These are phyloP conservation scores for Notospermus geniculatus DNA, from an alignment of 1,140 invertebrate genomes.

Conservation along the genomic window DNA sequence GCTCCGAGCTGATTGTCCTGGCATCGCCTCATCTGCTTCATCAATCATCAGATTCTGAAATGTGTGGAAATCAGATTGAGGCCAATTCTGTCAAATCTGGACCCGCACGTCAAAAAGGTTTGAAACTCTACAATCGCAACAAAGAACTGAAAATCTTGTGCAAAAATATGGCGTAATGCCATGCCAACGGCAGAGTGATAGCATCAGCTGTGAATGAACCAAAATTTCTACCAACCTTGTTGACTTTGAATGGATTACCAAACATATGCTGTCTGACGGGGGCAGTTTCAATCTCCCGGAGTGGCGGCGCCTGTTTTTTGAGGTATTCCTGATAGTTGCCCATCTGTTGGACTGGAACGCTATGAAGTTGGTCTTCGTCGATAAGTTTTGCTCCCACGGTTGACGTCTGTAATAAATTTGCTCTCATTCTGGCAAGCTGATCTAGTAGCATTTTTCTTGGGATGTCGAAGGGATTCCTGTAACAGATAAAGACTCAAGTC, in stretches of 20 bases:
- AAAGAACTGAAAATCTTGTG: too few species aligned
- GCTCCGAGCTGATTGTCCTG: slow-evolving; percentile 30
- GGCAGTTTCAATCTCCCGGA: slow-evolving; percentile 90
- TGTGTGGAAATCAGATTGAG: background rate
- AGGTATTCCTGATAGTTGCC: slow-evolving; percentile 98
- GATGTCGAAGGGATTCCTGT: slow-evolving; percentile 90
- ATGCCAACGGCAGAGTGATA: too few species aligned
- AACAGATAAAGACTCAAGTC: slow-evolving; percentile 17
- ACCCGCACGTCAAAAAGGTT: too few species aligned
- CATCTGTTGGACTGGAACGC: slow-evolving; percentile 95
- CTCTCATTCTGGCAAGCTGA: slow-evolving; percentile 89
- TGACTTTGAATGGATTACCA: slow-evolving; percentile 97
- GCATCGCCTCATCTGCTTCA: slow-evolving; percentile 49
- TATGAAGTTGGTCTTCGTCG: slow-evolving; percentile 89
- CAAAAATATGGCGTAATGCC: too few species aligned
- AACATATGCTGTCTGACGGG: slow-evolving; percentile 98
- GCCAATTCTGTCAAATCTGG: too few species aligned
- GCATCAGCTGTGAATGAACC: too few species aligned
- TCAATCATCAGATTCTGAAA: slow-evolving; percentile 45
- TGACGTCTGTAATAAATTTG: slow-evolving; percentile 85
- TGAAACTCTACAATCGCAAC: too few species aligned
- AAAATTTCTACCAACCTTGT: slow-evolving; percentile 35
- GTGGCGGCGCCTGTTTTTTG: slow-evolving; percentile 83
- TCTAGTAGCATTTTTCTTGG: slow-evolving; percentile 83
- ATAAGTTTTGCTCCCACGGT: slow-evolving; percentile 63